Conservation (phyloP, 2,797 vertebrate species). For the Notolepis coatsorum region DNA sequence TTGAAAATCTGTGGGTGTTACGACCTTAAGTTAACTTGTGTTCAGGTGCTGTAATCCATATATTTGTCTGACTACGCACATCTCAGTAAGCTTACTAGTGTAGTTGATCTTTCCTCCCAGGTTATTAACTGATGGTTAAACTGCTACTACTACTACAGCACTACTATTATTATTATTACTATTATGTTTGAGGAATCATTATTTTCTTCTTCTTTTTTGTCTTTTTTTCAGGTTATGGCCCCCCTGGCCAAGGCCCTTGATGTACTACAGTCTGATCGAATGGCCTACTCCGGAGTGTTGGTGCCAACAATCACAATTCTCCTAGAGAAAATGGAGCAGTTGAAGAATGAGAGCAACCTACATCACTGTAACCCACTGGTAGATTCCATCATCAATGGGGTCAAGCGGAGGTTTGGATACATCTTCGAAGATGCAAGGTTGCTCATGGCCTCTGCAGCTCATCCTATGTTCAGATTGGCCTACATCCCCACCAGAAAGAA, state of each 20-base stretch:
- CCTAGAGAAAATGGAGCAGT: slow-evolving; percentile 17
- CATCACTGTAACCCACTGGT: slow-evolving; percentile 22
- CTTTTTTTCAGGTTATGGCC: slow-evolving; percentile 7
- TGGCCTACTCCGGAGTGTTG: slow-evolving; percentile 22
- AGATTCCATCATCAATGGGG: slow-evolving; percentile 26
- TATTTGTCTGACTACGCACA: slow-evolving; percentile 11
- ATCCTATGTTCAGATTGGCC: slow-evolving; percentile 34
- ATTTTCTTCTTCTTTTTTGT: not conserved
- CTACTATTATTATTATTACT: slow-evolving; percentile 1
- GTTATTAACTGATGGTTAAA: slow-evolving; percentile 4
- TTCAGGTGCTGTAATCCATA: slow-evolving; percentile 18
- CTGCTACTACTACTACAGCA: not conserved
- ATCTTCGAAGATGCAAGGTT: slow-evolving; percentile 33
- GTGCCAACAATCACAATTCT: slow-evolving; percentile 33
- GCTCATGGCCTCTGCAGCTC: slow-evolving; percentile 30
- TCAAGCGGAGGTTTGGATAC: slow-evolving; percentile 27
- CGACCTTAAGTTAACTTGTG: slow-evolving; percentile 18
- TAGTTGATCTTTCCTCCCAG: not conserved
- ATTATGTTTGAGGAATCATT: slow-evolving; percentile 1
- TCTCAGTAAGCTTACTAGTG: not conserved
- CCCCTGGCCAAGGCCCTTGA: slow-evolving; percentile 25
- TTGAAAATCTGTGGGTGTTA: too few species aligned
- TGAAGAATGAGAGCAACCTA: slow-evolving; percentile 11
- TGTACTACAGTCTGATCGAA: slow-evolving; percentile 19
- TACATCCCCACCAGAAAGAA: slow-evolving; percentile 25